Conservation (phyloP, 2,113 vertebrate genomes). For the Orcinus orca region DNA sequence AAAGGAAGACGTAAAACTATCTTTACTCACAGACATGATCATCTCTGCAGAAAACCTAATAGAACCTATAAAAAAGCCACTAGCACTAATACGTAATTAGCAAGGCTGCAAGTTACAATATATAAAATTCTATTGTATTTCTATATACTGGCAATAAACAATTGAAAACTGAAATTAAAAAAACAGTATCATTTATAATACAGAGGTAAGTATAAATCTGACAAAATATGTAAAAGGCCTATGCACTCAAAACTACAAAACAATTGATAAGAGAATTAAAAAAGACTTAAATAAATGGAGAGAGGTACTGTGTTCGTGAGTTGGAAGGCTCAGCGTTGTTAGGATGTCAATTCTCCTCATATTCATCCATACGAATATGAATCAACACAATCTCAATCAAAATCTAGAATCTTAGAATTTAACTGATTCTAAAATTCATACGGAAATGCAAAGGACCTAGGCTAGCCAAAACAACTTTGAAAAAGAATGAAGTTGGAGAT, state of each 20-base stretch:
- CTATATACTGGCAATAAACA: background rate
- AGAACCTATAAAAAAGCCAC: background rate
- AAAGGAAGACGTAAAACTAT: slow-evolving; percentile 22
- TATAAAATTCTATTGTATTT: background rate
- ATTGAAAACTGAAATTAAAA: background rate
- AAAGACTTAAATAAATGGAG: background rate
- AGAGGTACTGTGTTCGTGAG: background rate
- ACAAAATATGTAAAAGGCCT: background rate
- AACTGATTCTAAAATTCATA: slow-evolving; percentile 17
- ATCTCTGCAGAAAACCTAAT: background rate
- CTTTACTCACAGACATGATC: background rate
- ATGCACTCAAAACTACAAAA: background rate
- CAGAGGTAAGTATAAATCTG: background rate
- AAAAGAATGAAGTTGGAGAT: background rate
- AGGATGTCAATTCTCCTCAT: background rate
- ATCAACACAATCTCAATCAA: background rate
- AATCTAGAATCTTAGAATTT: slow-evolving; percentile 10
- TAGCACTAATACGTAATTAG: background rate
- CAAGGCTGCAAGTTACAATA: background rate
- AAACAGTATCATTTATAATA: background rate
- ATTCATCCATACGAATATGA: background rate
- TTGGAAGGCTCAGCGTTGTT: background rate
- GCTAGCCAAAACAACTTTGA: background rate
- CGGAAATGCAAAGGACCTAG: background rate
- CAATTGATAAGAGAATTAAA: background rate